These are phyloP conservation scores for Bombus fervidus DNA, from an alignment of 1,140 invertebrate genomes.

Conservation along the genomic window DNA sequence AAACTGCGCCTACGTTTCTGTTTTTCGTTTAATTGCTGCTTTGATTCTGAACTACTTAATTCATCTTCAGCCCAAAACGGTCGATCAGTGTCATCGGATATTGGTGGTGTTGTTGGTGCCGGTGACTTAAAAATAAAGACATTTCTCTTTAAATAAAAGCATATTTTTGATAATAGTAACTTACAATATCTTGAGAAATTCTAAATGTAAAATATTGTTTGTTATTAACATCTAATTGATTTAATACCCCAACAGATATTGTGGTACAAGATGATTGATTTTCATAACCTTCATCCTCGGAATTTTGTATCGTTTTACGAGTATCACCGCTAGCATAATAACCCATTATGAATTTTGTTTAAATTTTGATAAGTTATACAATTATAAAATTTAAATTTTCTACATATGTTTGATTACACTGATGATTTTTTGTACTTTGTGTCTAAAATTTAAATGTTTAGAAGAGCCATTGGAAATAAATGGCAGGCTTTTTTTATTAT, in stretches of 20 bases:
- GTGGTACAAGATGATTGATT: conserved; percentile 27
- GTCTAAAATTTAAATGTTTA: conserved; percentile 6
- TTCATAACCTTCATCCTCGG: conserved; percentile 70
- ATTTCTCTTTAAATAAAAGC: neutral
- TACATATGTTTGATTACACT: conserved; percentile 17
- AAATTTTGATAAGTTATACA: neutral
- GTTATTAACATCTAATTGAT: conserved; percentile 39
- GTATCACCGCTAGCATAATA: conserved; percentile 63
- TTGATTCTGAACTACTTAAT: conserved; percentile 69
- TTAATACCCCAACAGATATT: conserved; percentile 27
- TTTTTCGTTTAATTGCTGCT: conserved; percentile 44
- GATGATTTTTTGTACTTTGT: conserved; percentile 39
- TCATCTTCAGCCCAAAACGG: conserved; percentile 76
- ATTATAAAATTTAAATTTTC: neutral
- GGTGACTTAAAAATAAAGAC: conserved; percentile 49
- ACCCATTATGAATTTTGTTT: conserved; percentile 55
- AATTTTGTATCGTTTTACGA: conserved; percentile 61
- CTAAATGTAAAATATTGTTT: conserved; percentile 34
- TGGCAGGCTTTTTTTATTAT: conserved; percentile 32
- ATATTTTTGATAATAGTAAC: conserved; percentile 34
- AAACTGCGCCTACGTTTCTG: conserved; percentile 67
- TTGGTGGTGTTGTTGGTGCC: conserved; percentile 14
- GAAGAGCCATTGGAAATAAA: conserved; percentile 19
- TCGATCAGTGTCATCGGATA: conserved; percentile 68
- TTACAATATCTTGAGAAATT: conserved; percentile 59